These are phyloP conservation scores for Ladona fulva DNA, from an alignment of 1,140 invertebrate species.

Conservation along the genomic window DNA sequence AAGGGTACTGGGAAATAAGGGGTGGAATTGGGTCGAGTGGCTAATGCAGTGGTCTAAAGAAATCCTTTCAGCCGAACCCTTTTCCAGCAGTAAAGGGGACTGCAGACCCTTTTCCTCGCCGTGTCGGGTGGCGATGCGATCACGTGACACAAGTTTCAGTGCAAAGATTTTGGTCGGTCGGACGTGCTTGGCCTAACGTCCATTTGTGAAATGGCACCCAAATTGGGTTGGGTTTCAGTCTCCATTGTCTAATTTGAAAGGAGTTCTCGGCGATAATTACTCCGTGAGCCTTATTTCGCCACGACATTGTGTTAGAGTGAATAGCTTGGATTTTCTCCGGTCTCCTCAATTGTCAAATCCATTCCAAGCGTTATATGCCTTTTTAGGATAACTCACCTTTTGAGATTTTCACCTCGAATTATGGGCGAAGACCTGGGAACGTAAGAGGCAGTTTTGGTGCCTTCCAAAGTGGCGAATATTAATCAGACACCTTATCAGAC, in stretches of 20 bases:
- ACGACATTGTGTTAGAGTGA: no score
- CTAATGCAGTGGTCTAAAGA: background rate
- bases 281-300: no score
- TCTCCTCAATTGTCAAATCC: no score
- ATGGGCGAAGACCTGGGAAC: no score
- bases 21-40: background rate
- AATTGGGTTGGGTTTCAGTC: background rate
- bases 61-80: background rate
- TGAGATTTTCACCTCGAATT: no score
- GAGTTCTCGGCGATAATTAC: background rate
- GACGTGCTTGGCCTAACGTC: background rate
- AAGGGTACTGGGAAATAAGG: background rate
- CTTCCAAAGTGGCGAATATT: no score
- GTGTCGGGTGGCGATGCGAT: background rate
- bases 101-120: background rate
- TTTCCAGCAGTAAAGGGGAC: background rate
- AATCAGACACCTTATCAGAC: no score
- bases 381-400: no score
- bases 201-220: background rate
- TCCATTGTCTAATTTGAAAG: conserved; percentile 2
- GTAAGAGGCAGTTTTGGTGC: no score
- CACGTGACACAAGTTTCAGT: background rate
- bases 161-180: background rate
- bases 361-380: no score
- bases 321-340: no score